A percentile compares a stretch with the other conserved stretches of the same genome.
These are phyloP conservation scores for Dorcus hopei DNA, from an alignment of 2,888 invertebrate genomes.

Conservation along the genomic window DNA sequence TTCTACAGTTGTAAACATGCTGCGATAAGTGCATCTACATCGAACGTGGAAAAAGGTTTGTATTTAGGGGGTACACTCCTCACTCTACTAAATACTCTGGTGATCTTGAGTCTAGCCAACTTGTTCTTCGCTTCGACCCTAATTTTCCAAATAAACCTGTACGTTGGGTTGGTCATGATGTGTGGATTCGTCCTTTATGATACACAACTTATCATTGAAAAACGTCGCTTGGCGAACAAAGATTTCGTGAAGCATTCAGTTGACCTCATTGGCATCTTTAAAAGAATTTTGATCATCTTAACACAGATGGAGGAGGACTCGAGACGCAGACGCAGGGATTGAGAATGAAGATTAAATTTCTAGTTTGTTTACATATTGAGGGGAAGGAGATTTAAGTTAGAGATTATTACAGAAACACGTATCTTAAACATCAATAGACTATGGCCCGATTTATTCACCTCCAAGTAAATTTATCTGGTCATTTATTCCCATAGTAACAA, in stretches of 20 bases:
- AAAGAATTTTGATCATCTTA: conserved; percentile 84
- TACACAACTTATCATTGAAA: conserved; percentile 95
- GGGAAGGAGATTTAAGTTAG: neutral
- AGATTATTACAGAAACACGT: no score
- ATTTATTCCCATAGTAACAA: no score
- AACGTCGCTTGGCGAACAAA: conserved; percentile 82
- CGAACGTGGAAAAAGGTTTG: conserved; percentile 81
- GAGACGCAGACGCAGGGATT: conserved; percentile 44
- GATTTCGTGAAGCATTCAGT: conserved; percentile 92
- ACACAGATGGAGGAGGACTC: conserved; percentile 67
- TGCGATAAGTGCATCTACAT: no score
- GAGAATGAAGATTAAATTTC: conserved; percentile 24
- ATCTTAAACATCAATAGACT: no score
- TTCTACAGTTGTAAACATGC: no score
- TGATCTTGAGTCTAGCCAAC: conserved; percentile 76
- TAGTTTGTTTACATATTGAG: conserved; percentile 14
- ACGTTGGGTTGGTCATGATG: conserved; percentile 85
- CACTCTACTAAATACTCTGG: conserved; percentile 76
- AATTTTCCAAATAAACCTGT: conserved; percentile 74
- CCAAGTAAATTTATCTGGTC: no score
- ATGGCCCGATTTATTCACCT: no score
- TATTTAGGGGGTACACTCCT: conserved; percentile 87
- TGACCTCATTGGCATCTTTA: conserved; percentile 89
- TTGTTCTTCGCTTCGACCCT: conserved; percentile 81
- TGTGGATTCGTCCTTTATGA: conserved; percentile 95